Evolutionary conservation across 1,140 invertebrate genomes (phyloP), one percentile per base, ranked within the genome.

Genomic region (Aleiodes sp.): DNA sequence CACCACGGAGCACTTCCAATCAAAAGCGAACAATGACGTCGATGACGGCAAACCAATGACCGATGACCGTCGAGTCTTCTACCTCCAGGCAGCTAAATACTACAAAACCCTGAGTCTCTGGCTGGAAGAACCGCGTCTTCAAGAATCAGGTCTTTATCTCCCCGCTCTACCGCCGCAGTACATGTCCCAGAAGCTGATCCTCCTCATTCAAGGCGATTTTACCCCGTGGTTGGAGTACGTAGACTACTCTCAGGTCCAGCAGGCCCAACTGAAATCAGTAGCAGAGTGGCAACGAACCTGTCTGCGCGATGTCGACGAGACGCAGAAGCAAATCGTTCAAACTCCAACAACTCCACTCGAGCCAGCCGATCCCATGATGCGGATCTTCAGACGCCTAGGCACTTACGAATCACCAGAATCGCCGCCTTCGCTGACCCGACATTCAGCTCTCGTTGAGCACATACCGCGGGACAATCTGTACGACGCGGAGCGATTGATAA

Each of bases 51-150:
- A 82, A 72, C 77, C 80, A 3, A 83, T 84, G 16, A 80, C 79
- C 0, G 83, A 86, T 57, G 82, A 86, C 12, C 77, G 82, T 69
- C 73, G 84, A 67, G 71, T 81, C 19, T 86, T 86, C 75, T 85
- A 84, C 56, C 74, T 84, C 10, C 80, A 80, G 28, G 73, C 73
- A 61, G 82, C 83, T 37, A 85, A 83, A 81, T 85, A 73, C 37
- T 91, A 90, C 77, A 88, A 88, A 79, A 92, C 92, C 6, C 90
- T 92, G 70, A 86, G 84, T 2, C 82, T 94, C 1, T 96, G 94
- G 94, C 80, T 95, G 56, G 93, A 94, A 78, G 94, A 95, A 77
- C 90, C 92, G 4, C 84, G 90, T 70, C 84, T 95, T 4, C 92
- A 92, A 76, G 91, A 93, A 76, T 83, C 88, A 1, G 89, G 88